These are phyloP conservation scores for Mimas tiliae DNA, from an alignment of 2,888 invertebrate species.

Conservation along the genomic window DNA sequence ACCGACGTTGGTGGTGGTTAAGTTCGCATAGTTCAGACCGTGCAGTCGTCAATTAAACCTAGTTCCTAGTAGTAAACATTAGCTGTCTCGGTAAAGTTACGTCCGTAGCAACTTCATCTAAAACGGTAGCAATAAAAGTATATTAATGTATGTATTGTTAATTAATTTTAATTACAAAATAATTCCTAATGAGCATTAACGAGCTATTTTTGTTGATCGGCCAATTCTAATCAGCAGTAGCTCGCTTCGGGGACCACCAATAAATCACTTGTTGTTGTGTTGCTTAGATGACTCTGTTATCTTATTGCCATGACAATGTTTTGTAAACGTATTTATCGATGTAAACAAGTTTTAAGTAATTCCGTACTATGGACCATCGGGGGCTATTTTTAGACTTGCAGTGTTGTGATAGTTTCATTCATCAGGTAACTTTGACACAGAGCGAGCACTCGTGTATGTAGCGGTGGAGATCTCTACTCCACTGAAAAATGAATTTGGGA, in stretches of 20 bases:
- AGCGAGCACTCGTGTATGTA: constrained; percentile 59
- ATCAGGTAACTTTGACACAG: constrained; percentile 61
- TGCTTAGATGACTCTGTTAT: constrained; percentile 56
- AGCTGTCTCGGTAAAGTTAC: no score
- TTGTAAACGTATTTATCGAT: constrained; percentile 70
- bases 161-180: not conserved
- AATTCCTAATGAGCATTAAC: not conserved
- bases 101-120: no score
- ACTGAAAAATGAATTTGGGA: constrained; percentile 57
- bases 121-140: not conserved
- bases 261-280: constrained; percentile 41
- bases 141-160: not conserved
- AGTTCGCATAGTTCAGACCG: no score
- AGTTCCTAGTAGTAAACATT: no score
- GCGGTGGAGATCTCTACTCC: constrained; percentile 44
- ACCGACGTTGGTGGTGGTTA: no score
- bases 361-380: constrained; percentile 69
- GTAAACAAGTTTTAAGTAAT: constrained; percentile 76
- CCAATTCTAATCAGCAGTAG: constrained; percentile 31
- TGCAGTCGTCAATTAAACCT: no score
- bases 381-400: constrained; percentile 66
- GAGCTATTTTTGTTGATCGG: constrained; percentile 4
- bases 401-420: constrained; percentile 58
- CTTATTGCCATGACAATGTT: constrained; percentile 64
- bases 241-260: constrained; percentile 28